These are phyloP conservation scores for Nerophis ophidion DNA, from an alignment of 2,113 vertebrate species.

Conservation along the genomic window DNA sequence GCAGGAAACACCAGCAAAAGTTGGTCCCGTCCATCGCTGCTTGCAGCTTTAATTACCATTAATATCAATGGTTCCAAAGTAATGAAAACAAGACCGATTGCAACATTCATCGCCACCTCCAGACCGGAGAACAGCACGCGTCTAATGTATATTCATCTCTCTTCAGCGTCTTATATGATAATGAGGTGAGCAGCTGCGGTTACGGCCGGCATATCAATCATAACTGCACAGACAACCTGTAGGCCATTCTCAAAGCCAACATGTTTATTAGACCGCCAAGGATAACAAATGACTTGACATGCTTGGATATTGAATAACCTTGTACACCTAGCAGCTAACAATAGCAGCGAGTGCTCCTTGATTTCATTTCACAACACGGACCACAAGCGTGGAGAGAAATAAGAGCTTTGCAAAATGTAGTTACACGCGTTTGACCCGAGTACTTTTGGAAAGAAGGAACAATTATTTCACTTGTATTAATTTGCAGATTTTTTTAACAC, in stretches of 20 bases:
- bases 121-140: neutral
- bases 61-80: too few species aligned
- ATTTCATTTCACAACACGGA: constrained; percentile 59
- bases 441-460: constrained; percentile 32
- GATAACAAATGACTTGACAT: constrained; percentile 62
- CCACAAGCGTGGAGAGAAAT: constrained; percentile 34
- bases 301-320: constrained; percentile 55
- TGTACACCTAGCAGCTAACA: constrained; percentile 60
- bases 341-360: constrained; percentile 51
- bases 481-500: too few species aligned
- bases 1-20: too few species aligned
- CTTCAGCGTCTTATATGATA: constrained; percentile 43
- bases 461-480: constrained; percentile 12
- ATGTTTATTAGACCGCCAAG: constrained; percentile 61
- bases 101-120: too few species aligned
- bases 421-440: constrained; percentile 41
- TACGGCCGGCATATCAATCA: constrained; percentile 55
- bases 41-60: too few species aligned
- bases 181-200: constrained; percentile 50
- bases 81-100: too few species aligned
- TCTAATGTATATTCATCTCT: neutral
- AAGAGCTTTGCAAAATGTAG: constrained; percentile 39
- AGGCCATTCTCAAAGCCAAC: constrained; percentile 48
- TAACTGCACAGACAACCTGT: constrained; percentile 40
- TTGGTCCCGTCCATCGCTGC: too few species aligned